These are phyloP conservation scores for Lagodon rhomboides DNA, from an alignment of 2,797 vertebrate species.

Conservation along the genomic window DNA sequence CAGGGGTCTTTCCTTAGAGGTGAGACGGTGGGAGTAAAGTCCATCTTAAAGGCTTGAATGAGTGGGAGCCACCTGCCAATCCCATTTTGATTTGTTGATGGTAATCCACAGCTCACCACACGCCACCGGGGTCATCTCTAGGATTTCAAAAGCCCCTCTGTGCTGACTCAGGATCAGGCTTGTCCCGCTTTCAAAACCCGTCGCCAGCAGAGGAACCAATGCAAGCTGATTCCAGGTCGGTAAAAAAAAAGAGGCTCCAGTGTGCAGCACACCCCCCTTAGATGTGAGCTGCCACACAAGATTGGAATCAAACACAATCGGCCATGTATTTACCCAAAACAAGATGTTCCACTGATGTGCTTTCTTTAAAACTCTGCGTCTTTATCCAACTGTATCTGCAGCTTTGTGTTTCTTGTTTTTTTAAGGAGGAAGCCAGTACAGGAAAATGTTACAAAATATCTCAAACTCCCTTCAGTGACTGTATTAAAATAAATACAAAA, in stretches of 20 bases:
- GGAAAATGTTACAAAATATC: neutral
- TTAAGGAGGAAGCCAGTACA: too few relatives aligned
- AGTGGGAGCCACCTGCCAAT: slow-evolving; percentile 77
- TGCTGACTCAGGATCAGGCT: slow-evolving; percentile 59
- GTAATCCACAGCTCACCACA: slow-evolving; percentile 71
- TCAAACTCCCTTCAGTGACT: neutral
- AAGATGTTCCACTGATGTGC: neutral
- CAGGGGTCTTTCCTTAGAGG: slow-evolving; percentile 50
- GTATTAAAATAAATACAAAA: neutral
- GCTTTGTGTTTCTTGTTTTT: too few relatives aligned
- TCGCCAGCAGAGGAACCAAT: neutral
- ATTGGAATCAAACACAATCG: slow-evolving; percentile 16
- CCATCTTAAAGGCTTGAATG: slow-evolving; percentile 78
- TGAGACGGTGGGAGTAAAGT: slow-evolving; percentile 68
- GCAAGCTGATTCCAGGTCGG: neutral
- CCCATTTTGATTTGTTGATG: slow-evolving; percentile 76
- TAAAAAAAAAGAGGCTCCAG: neutral
- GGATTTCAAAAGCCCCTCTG: slow-evolving; percentile 29
- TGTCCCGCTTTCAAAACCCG: neutral
- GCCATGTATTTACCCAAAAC: slow-evolving; percentile 19
- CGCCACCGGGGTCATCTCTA: slow-evolving; percentile 28
- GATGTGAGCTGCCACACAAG: neutral
- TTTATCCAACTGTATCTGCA: neutral
- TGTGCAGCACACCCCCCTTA: neutral
- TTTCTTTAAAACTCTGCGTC: neutral